Base-by-base conservation (phyloP, 1,140 invertebrate species). In the Acyrthosiphon pisum region DNA sequence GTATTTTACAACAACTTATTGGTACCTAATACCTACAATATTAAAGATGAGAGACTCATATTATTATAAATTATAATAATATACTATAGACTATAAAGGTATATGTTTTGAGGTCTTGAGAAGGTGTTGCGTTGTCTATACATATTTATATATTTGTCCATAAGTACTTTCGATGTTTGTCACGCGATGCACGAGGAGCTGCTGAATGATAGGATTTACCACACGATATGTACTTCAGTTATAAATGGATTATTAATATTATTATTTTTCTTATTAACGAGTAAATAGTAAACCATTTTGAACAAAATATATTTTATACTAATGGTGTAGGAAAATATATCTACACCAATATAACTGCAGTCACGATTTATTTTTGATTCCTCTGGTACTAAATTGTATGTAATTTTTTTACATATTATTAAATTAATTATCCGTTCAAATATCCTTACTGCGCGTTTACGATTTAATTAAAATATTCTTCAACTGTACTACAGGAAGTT, bases 401-500 rank as follows among this genome's bases (percentile, higher is more conserved):
- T 81, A 81, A 83, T 50, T 83, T 76, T 91, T 41, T n/a, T 81
- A 89, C 81, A 68, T 35, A 50, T 91, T 91, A 91, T 91, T 91
- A 76, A 7, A 76, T 81, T 91, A 91, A 91, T 83, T 89, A 37
- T 53, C 48, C 8, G 23, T 89, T 89, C 48, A 50, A 46, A 20
- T 37, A 37, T 88, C n/a, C 46, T 48, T 53, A 35, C 6, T 11
- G 83, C 20, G 7, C 2, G 26, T 46, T 76, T 81, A 81, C 1
- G 7, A 76, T 50, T 41, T 91, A 35, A 68, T 91, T 91, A 48
- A 50, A 91, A 91, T 60, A 90, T 90, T 56, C 26, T 26, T 41
- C 30, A 18, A 35, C 46, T 30, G 26, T 76, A 91, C 50, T 53
- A 46, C 44, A 50, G 90, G 68, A 46, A 89, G n/a, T 53, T 53